Conservation (phyloP, 2,888 invertebrate genomes). For the Cataglyphis altisquamis region DNA sequence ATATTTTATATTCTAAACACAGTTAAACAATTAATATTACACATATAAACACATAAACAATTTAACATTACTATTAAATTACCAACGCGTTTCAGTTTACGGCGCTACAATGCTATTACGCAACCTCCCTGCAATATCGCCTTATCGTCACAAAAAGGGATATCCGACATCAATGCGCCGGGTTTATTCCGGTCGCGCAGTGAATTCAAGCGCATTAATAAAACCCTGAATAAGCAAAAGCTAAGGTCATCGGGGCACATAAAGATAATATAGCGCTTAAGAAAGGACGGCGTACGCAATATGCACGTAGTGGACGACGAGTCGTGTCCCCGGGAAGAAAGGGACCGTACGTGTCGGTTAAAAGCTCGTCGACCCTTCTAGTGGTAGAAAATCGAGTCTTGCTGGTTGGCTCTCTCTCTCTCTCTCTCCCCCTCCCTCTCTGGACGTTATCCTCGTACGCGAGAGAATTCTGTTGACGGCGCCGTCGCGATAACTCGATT, state of each 20-base stretch:
- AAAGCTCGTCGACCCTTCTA: conserved; percentile 50
- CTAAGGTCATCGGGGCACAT: conserved; percentile 50
- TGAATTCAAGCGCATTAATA: conserved; percentile 56
- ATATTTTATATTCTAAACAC: not conserved
- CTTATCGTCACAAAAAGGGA: conserved; percentile 13
- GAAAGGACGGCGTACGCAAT: conserved; percentile 50
- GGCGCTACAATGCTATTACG: not conserved
- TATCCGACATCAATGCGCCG: conserved; percentile 25
- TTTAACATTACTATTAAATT: conserved; percentile 9
- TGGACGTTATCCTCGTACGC: conserved; percentile 68
- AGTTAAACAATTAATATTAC: not conserved
- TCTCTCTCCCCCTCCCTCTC: not conserved
- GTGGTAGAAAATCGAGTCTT: conserved; percentile 56
- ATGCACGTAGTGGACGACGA: conserved; percentile 52
- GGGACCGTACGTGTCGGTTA: conserved; percentile 57
- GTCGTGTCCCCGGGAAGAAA: conserved; percentile 59
- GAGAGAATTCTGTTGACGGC: conserved; percentile 65
- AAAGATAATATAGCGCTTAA: conserved; percentile 57
- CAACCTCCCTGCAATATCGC: not conserved
- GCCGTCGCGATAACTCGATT: conserved; percentile 42
- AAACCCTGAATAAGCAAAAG: conserved; percentile 56
- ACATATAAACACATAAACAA: not conserved
- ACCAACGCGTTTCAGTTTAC: not conserved
- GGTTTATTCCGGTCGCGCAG: conserved; percentile 54
- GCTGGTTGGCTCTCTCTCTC: conserved; percentile 9